Conservation (phyloP, 2,113 vertebrate species). For the Mesitornis unicolor region DNA sequence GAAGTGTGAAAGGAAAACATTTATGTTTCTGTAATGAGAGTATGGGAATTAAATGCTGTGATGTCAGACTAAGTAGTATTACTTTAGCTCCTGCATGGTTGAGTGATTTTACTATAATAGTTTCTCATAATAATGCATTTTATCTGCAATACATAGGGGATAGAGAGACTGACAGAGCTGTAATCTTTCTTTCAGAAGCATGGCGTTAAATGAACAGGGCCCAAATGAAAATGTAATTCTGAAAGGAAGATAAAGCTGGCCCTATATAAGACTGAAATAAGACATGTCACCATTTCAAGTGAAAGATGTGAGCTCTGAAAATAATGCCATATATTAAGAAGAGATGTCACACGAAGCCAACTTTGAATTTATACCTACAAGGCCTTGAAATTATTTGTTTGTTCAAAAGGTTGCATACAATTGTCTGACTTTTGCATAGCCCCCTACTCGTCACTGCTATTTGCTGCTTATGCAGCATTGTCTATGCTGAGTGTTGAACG, state of each 20-base stretch:
- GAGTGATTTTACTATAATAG: slow-evolving; percentile 38
- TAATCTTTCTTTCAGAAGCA: slow-evolving; percentile 27
- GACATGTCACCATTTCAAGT: neutral
- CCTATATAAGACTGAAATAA: neutral
- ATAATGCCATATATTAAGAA: neutral
- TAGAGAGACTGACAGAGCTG: slow-evolving; percentile 24
- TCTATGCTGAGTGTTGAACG: neutral
- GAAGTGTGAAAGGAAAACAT: neutral
- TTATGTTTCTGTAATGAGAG: neutral
- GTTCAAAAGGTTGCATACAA: neutral
- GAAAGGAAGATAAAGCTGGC: neutral
- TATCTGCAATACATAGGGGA: slow-evolving; percentile 14
- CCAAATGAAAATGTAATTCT: slow-evolving; percentile 4
- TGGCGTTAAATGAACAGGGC: neutral
- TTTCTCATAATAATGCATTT: slow-evolving; percentile 36
- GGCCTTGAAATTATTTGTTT: neutral
- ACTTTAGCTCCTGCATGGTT: neutral
- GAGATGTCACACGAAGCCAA: neutral
- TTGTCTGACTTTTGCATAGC: fast-evolving
- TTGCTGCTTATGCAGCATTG: neutral
- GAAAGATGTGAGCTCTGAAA: neutral
- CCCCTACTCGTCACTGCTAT: neutral
- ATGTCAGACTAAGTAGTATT: neutral
- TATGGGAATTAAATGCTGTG: slow-evolving; percentile 1
- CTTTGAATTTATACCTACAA: neutral